A percentile compares a stretch with the other conserved stretches of the same genome.
phyloP scores from a whole-genome alignment of 2,797 vertebrate species.

The Pangasius krempfi region DNA sequence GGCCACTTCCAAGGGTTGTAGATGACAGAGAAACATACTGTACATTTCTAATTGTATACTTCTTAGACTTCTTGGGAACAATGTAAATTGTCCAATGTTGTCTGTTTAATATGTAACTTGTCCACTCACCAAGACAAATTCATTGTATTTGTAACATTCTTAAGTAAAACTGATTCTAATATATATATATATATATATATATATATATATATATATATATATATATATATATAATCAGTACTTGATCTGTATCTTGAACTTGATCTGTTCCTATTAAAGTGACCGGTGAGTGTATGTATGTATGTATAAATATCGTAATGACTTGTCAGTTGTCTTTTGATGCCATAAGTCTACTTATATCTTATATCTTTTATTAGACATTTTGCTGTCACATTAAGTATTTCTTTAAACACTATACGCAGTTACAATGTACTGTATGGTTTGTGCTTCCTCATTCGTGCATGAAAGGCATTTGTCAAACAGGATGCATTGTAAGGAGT shows the following conservation, averaged over 20 bases:
- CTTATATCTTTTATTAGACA: background rate
- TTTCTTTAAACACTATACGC: background rate
- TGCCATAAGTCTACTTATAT: background rate
- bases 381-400: background rate
- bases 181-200: too few species aligned
- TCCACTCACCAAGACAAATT: background rate
- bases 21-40: background rate
- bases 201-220: too few species aligned
- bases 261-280: background rate
- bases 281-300: background rate
- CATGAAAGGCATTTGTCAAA: conserved; percentile 48
- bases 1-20: background rate
- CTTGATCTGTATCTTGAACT: background rate
- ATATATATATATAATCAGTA: background rate
- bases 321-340: background rate
- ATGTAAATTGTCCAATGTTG: background rate
- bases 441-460: conserved; percentile 42
- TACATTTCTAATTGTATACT: background rate
- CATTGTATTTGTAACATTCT: background rate
- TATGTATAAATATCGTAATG: background rate
- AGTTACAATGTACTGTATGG: conserved; percentile 19
- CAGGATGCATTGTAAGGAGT: conserved; percentile 34
- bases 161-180: background rate
- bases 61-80: background rate
- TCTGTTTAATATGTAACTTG: background rate